Evolutionary conservation across 2,888 invertebrate genomes (phyloP), one percentile per base, ranked within the genome.

Genomic region (Eupithecia subfuscata): DNA sequence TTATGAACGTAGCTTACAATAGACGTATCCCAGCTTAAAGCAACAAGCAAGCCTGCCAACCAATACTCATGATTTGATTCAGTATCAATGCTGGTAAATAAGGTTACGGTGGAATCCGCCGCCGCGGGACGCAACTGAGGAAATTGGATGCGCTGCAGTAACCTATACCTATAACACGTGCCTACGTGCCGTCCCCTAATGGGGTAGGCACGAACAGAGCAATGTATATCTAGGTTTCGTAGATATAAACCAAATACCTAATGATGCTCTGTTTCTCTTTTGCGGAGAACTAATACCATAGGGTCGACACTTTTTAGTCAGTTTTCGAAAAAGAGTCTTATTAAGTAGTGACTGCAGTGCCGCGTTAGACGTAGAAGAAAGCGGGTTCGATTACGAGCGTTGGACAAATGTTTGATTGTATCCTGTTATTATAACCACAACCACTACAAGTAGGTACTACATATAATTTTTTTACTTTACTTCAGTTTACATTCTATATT

Each of bases 91-190:
- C 56, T 68, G 63, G 69, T 64, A 63, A 71, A 75, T 69, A 71
- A 69, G 71, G 71, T 75, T 69, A 71, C 63, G 52, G n/a, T 69
- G 63, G 30, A 69, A 48, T 48, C 45, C 45, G 25, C 22, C n/a
- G 52, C 16, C 11, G 43, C 71, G 45, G 52, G 56, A 69, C 37
- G 64, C 52, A 72, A 65, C 64, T 37, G 16, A 69, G 75, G 75
- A 75, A 75, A 75, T 75, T 75, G 69, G 25, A 75, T 72, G 69
- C 43, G 43, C 69, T 72, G 56, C 22, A 12, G 56, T 56, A 56
- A n/a, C 52, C 52, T n/a, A 52, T 52, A 52, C 22, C 56, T 56
- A 4, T 45, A 5, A 16, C 6, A 16, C 4, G 11, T 22, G 11
- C n/a, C n/a, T n/a, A 52, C n/a, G 22, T 52, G 9, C n/a, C 2